Evolutionary conservation across 2,888 invertebrate species (phyloP).

Genomic region (Encarsia formosa): DNA sequence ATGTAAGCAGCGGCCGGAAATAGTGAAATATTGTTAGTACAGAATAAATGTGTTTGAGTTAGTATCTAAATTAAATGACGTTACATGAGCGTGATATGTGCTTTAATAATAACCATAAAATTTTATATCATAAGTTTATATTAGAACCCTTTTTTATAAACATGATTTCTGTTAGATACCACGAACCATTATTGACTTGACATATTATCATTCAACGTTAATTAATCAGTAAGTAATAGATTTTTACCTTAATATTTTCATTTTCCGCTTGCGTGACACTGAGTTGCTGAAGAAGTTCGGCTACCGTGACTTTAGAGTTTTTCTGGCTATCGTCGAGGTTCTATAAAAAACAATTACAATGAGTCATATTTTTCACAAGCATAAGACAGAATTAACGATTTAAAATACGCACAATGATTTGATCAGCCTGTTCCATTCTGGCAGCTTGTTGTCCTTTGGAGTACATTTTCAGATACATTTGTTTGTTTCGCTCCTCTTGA

Average conservation of each 20-base stretch:
- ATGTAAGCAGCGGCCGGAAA: conserved; percentile 40
- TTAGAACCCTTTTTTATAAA: too few relatives aligned
- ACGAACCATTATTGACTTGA: too few relatives aligned
- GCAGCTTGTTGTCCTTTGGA: conserved; percentile 79
- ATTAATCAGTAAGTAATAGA: neutral
- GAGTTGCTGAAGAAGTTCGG: conserved; percentile 76
- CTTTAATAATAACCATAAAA: neutral
- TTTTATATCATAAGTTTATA: too few relatives aligned
- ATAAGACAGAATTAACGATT: too few relatives aligned
- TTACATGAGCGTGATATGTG: conserved; percentile 14
- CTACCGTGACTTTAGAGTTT: conserved; percentile 64
- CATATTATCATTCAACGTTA: too few relatives aligned
- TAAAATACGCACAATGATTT: conserved; percentile 59
- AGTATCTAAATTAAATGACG: too few relatives aligned
- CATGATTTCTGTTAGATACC: too few relatives aligned
- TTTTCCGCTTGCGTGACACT: conserved; percentile 82
- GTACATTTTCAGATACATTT: conserved; percentile 78
- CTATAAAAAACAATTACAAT: too few relatives aligned
- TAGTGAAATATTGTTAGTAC: conserved; percentile 26
- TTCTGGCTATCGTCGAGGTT: conserved; percentile 24
- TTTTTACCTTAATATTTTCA: conserved; percentile 79
- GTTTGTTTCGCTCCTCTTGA: conserved; percentile 69
- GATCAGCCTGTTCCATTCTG: conserved; percentile 64
- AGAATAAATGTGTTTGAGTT: neutral
- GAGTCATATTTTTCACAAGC: too few relatives aligned